These are phyloP conservation scores for Kryphioiulus occultus DNA, from an alignment of 2,888 invertebrate species.

Conservation along the genomic window DNA sequence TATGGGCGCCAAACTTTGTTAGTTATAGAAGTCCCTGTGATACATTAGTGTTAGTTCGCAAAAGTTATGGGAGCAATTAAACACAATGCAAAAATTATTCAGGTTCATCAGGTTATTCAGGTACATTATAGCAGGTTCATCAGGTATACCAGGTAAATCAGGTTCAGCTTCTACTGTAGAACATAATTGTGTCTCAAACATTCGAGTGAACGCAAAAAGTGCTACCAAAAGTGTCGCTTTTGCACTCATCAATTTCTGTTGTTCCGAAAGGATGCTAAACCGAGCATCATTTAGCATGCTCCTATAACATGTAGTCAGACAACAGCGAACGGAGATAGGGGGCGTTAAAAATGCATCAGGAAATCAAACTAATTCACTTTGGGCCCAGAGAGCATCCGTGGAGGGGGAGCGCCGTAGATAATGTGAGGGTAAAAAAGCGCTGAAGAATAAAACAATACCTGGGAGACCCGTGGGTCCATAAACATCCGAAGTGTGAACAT, in stretches of 20 bases:
- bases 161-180: too few relatives aligned
- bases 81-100: too few relatives aligned
- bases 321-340: neutral
- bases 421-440: neutral
- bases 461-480: constrained; percentile 7
- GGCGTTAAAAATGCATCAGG: constrained; percentile 7
- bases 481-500: constrained; percentile 9
- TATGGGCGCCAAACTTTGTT: too few relatives aligned
- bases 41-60: too few relatives aligned
- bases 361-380: constrained; percentile 23
- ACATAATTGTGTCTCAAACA: too few relatives aligned
- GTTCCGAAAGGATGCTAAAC: too few relatives aligned
- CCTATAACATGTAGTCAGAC: neutral
- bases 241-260: neutral
- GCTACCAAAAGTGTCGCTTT: neutral
- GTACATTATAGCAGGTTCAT: too few relatives aligned
- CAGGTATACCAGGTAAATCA: too few relatives aligned
- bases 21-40: too few relatives aligned
- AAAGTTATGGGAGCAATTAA: too few relatives aligned
- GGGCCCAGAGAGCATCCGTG: neutral
- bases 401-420: neutral
- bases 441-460: constrained; percentile 15
- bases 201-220: neutral
- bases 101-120: too few relatives aligned
- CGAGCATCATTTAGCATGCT: neutral